These are phyloP conservation scores for Drosophila hamatofila DNA, from an alignment of 2,888 invertebrate genomes.

Conservation along the genomic window DNA sequence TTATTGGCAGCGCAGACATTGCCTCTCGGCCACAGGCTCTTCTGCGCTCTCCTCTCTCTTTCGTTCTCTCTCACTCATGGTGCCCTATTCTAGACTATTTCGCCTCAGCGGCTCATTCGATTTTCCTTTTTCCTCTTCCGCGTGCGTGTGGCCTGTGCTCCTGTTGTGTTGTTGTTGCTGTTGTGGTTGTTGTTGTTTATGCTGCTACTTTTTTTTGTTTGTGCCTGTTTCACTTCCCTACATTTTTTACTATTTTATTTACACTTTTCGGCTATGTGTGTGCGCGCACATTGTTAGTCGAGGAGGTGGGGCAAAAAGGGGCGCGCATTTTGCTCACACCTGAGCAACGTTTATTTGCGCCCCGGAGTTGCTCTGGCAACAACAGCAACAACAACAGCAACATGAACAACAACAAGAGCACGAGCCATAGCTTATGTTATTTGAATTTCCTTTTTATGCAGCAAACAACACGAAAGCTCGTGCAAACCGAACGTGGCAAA, in stretches of 20 bases:
- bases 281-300: slow-evolving; percentile 23
- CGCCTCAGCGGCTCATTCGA: slow-evolving; percentile 52
- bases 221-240: slow-evolving; percentile 59
- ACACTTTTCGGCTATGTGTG: slow-evolving; percentile 56
- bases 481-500: slow-evolving; percentile 44
- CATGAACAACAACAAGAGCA: slow-evolving; percentile 30
- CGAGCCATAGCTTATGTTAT: slow-evolving; percentile 31
- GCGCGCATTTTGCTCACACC: slow-evolving; percentile 49
- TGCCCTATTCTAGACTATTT: slow-evolving; percentile 12
- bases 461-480: slow-evolving; percentile 41
- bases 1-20: slow-evolving; percentile 55
- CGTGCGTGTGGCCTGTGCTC: slow-evolving; percentile 34
- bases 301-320: slow-evolving; percentile 13
- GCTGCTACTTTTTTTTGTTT: slow-evolving; percentile 42
- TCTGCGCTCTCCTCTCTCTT: slow-evolving; percentile 21
- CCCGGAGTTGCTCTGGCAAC: slow-evolving; percentile 63
- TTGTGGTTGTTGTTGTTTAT: slow-evolving; percentile 53
- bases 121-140: slow-evolving; percentile 61
- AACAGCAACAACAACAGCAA: slow-evolving; percentile 49
- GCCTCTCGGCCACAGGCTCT: slow-evolving; percentile 49
- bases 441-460: slow-evolving; percentile 31
- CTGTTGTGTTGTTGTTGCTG: not conserved
- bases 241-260: slow-evolving; percentile 66
- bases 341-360: slow-evolving; percentile 46
- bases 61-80: slow-evolving; percentile 14